Evolutionary conservation across 2,888 invertebrate species (phyloP).

Genomic region (Steinernema hermaphroditum): DNA sequence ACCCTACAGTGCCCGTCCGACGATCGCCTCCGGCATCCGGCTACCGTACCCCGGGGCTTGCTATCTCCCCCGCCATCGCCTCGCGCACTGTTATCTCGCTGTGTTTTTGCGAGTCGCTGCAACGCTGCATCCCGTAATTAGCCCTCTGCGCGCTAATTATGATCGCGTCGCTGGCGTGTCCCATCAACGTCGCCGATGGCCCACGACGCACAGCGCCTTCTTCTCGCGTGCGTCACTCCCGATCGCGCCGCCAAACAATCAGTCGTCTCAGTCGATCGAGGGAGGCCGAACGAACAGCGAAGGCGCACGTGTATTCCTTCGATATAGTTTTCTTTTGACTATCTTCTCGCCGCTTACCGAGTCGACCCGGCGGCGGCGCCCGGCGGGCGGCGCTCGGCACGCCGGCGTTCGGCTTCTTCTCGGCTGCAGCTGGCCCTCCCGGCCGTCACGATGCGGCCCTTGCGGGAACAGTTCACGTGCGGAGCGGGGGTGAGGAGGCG

Average conservation of each 20-base stretch:
- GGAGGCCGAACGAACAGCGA: background rate
- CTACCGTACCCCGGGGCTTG: too few relatives aligned
- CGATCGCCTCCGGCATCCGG: too few relatives aligned
- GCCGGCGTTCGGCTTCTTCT: background rate
- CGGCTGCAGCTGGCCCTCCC: constrained; percentile 23
- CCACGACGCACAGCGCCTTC: constrained; percentile 19
- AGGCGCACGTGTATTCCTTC: constrained; percentile 29
- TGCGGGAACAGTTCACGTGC: constrained; percentile 21
- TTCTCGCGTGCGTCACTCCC: constrained; percentile 28
- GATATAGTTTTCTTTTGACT: constrained; percentile 13
- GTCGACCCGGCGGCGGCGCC: background rate
- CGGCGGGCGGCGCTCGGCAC: background rate
- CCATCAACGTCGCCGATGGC: constrained; percentile 30
- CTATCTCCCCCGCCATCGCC: background rate
- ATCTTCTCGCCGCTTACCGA: constrained; percentile 9
- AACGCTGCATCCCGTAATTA: constrained; percentile 5
- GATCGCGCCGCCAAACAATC: constrained; percentile 30
- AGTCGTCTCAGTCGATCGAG: constrained; percentile 24
- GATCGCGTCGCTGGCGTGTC: constrained; percentile 27
- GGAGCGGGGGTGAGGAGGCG: background rate
- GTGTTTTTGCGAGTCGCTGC: constrained; percentile 13
- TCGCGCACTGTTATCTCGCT: background rate
- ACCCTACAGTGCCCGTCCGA: too few relatives aligned
- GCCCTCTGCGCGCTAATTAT: constrained; percentile 31
- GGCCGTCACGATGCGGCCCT: constrained; percentile 18